Base-by-base conservation (phyloP, 64 coral and sea anemone genomes). In the Montipora capricornis region DNA sequence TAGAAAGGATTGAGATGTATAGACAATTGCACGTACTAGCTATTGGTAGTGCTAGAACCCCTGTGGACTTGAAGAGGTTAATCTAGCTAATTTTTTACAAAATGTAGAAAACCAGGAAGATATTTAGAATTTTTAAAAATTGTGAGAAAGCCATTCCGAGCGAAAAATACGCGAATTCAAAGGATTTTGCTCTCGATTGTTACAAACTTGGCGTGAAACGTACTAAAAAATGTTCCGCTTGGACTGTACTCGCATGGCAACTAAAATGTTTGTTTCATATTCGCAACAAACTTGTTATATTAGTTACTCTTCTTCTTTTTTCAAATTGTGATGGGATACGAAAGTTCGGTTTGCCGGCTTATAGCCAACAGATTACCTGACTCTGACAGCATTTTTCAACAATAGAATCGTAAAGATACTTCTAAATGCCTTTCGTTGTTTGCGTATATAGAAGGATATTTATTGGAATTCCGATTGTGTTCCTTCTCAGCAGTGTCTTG, bases 381-480 rank as follows among this genome's bases (percentile, higher is more conserved):
- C 37, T 37, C 37, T 37, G 37, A 37, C 37, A 37, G 37, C 37
- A 37, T 37, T 37, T 37, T 37, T 37, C 37, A 37, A 37, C 37
- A 37, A 37, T 37, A 37, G 37, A 37, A 37, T 37, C 60, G 20
- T 29, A 68, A 62, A 4, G 61, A 20, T 37, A 60, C 68, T 20
- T 73, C 49, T 37, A 71, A 73, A 51, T 71, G 19, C 47, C 17
- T 11, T 73, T n/a, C 44, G 46, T 49, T 86, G 64, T 86, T 47
- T 49, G 17, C 45, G 9, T 47, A 37, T 37, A 29, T 17, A 68
- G 44, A 70, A 50, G 47, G 64, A 86, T 22, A 17, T 73, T 86
- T 44, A 86, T 71, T 86, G 82, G 82, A 86, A 86, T 86, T 49
- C 82, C 49, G 62, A 20, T 73, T 64, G 71, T 64, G 82, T 86